Base-by-base conservation (phyloP, 2,797 vertebrate species). In the Decapterus maruadsi region DNA sequence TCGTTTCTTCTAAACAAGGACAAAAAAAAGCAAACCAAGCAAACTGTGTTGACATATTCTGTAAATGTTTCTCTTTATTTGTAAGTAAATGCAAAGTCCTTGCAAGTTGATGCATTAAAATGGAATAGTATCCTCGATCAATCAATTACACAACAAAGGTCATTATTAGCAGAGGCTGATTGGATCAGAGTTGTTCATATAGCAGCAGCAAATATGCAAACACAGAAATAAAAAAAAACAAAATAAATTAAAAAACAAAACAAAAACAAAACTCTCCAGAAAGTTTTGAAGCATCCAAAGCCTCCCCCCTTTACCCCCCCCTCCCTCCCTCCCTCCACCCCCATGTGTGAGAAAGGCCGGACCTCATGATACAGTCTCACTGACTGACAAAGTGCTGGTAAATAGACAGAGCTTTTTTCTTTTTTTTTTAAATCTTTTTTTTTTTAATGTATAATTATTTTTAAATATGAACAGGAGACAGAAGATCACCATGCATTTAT, bases 51-150 rank as follows among this genome's bases (percentile, higher is more conserved):
- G 75, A 75, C 58, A 74, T 92, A 75, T 94, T 94, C 93, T 94
- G 94, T 89, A 93, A 94, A 95, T 94, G 88, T 89, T 92, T 90
- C 54, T 90, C 87, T 94, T 96, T 95, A 94, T 95, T 95, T 91
- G 87, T 91, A 91, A 94, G 89, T 94, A 90, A 94, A 95, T 93
- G 94, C 89, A 94, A 94, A 95, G 87, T 93, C 83, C 73, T 92
- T 85, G 90, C 89, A 93, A 93, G 90, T 83, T 82, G 91, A 93
- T 90, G 92, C 92, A 91, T 91, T 91, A 86, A 91, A 93, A 93
- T 91, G 87, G 78, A 90, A 88, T 82, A 88, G 87, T 82, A 88
- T 72, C 87, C 78, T 87, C 86, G 78, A 89, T 89, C 87, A 82
- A 84, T 92, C 26, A 26, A 26, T 26, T 92, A 87, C 91, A 94